Evolutionary conservation across 1,140 invertebrate genomes (phyloP).

Genomic region (Euwallacea similis): DNA sequence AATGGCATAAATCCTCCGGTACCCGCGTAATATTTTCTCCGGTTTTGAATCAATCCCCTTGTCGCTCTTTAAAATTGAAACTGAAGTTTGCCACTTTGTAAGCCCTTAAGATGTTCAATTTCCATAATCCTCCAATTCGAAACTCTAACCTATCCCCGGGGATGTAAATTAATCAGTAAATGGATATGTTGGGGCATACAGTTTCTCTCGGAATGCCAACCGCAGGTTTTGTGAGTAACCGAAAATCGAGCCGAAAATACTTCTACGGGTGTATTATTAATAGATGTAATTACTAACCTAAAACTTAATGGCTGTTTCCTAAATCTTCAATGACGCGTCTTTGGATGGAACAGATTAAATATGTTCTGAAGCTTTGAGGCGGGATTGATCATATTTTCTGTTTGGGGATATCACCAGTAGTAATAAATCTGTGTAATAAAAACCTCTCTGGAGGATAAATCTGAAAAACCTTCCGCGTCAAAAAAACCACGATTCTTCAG

Average conservation of each 20-base stretch:
- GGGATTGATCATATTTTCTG: no score
- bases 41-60: neutral
- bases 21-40: slow-evolving; percentile 1
- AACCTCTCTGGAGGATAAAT: no score
- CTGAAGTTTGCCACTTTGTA: neutral
- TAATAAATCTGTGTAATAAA: no score
- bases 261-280: neutral
- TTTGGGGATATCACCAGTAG: no score
- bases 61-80: slow-evolving; percentile 1
- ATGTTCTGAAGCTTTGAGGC: no score
- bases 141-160: slow-evolving; percentile 2
- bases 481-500: no score
- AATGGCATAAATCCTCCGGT: slow-evolving; percentile 1
- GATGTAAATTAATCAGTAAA: slow-evolving; percentile 6
- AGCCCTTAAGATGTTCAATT: slow-evolving; percentile 6
- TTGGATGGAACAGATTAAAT: no score
- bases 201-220: neutral
- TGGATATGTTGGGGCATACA: neutral
- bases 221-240: neutral
- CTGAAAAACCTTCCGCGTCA: no score
- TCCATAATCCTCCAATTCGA: slow-evolving; percentile 5
- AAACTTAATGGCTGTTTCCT: no score
- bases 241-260: neutral
- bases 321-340: no score
- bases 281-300: no score